Conservation (phyloP, 2,113 vertebrate genomes). For the Apodemus speciosus region DNA sequence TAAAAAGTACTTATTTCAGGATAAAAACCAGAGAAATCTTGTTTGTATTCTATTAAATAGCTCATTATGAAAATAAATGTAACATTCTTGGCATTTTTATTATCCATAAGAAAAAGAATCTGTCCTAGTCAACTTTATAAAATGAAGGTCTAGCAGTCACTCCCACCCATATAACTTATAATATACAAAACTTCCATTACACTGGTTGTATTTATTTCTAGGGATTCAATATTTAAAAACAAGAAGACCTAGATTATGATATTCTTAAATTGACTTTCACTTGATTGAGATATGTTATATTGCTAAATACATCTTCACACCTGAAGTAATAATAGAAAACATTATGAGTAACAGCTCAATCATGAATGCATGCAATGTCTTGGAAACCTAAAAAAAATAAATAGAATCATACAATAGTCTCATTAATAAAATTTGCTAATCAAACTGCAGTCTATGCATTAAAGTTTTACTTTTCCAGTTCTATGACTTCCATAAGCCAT, state of each 20-base stretch:
- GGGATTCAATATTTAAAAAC: background rate
- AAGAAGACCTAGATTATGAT: slow-evolving; percentile 14
- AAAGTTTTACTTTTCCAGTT: slow-evolving; percentile 79
- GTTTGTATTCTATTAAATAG: slow-evolving; percentile 52
- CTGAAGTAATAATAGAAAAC: background rate
- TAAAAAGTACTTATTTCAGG: slow-evolving; percentile 61
- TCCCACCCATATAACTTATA: background rate
- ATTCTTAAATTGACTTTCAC: background rate
- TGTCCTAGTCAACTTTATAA: slow-evolving; percentile 31
- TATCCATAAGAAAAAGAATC: background rate
- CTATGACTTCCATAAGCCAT: slow-evolving; percentile 69
- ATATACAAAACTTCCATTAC: background rate
- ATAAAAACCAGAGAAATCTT: background rate
- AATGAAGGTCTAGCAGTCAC: slow-evolving; percentile 48
- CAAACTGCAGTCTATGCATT: slow-evolving; percentile 78
- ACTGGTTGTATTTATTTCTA: background rate
- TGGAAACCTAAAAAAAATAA: background rate
- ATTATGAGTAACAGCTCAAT: slow-evolving; percentile 30
- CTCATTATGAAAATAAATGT: slow-evolving; percentile 61
- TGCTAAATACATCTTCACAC: background rate
- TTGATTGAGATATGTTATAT: slow-evolving; percentile 28
- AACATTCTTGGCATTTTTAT: slow-evolving; percentile 48
- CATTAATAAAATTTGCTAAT: slow-evolving; percentile 74
- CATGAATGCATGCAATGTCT: background rate
- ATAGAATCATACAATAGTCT: slow-evolving; percentile 62